Evolutionary conservation across 2,888 invertebrate genomes (phyloP).

Genomic region (Diplazon laetatorius): DNA sequence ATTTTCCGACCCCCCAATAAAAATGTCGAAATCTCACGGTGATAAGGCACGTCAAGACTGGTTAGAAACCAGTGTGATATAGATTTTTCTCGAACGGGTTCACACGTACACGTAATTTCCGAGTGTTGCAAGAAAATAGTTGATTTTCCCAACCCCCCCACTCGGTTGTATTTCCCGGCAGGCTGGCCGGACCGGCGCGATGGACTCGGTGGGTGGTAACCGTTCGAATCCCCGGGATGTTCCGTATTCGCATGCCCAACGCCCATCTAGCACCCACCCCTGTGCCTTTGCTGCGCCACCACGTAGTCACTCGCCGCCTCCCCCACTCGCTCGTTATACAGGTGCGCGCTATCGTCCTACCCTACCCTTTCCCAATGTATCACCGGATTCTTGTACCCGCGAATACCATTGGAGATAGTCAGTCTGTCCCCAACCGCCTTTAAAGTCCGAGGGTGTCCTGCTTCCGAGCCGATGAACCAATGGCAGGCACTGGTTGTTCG

Average conservation of each 20-base stretch:
- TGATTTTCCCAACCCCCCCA: conserved; percentile 63
- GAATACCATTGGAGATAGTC: background rate
- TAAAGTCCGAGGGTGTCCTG: no score
- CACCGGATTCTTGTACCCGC: background rate
- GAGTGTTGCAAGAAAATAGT: conserved; percentile 75
- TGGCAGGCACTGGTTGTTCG: no score
- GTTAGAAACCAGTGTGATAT: no score
- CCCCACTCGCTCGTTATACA: conserved; percentile 52
- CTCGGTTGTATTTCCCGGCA: conserved; percentile 70
- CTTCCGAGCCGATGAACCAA: no score
- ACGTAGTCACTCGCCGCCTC: conserved; percentile 40
- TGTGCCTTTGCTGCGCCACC: conserved; percentile 50
- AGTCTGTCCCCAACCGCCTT: no score
- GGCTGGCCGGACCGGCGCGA: conserved; percentile 82
- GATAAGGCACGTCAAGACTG: no score
- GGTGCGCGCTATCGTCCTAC: no score
- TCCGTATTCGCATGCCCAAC: conserved; percentile 85
- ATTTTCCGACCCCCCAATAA: no score
- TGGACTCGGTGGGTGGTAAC: conserved; percentile 83
- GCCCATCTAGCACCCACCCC: conserved; percentile 71
- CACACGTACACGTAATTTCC: conserved; percentile 45
- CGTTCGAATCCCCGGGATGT: conserved; percentile 83
- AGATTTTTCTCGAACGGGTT: background rate
- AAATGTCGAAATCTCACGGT: no score
- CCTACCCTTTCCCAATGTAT: conserved; percentile 28